Conservation (phyloP, 2,797 vertebrate genomes). For the Gambelia wislizenii region DNA sequence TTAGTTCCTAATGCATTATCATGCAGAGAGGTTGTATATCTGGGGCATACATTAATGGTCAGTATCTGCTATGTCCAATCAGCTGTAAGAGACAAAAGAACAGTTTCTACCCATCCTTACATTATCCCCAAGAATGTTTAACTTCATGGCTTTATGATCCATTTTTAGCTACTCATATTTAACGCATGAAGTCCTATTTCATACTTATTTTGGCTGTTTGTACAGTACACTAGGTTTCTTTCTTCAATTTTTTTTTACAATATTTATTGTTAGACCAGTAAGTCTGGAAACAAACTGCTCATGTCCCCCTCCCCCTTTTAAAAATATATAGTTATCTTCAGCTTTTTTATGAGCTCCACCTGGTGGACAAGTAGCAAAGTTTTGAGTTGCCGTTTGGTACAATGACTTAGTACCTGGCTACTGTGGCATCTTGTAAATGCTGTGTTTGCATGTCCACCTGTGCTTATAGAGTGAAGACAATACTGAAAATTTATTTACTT, state of each 20-base stretch:
- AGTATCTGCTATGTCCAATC: neutral
- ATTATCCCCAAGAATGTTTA: neutral
- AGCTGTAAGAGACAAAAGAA: neutral
- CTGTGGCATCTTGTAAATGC: conserved; percentile 22
- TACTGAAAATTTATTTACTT: too few species aligned
- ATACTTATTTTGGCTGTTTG: neutral
- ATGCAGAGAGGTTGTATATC: neutral
- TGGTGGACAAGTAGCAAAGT: conserved; percentile 24
- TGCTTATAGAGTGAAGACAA: conserved; percentile 18
- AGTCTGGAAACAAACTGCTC: neutral
- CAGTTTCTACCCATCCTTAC: neutral
- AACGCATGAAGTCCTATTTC: neutral
- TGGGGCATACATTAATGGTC: neutral
- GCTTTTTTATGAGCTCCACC: conserved; percentile 32
- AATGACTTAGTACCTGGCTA: neutral
- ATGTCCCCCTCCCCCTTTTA: neutral
- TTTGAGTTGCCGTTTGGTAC: neutral
- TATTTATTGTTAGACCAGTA: neutral
- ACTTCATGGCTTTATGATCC: neutral
- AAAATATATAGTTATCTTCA: neutral
- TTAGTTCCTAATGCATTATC: too few species aligned
- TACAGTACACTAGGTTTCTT: too few species aligned
- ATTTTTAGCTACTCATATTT: neutral
- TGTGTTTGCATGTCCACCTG: conserved; percentile 14
- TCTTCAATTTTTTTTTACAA: too few species aligned